phyloP scores from a whole-genome alignment of 35 echinoderm and acorn worm genomes.

The Ophiothrix spiculata region DNA sequence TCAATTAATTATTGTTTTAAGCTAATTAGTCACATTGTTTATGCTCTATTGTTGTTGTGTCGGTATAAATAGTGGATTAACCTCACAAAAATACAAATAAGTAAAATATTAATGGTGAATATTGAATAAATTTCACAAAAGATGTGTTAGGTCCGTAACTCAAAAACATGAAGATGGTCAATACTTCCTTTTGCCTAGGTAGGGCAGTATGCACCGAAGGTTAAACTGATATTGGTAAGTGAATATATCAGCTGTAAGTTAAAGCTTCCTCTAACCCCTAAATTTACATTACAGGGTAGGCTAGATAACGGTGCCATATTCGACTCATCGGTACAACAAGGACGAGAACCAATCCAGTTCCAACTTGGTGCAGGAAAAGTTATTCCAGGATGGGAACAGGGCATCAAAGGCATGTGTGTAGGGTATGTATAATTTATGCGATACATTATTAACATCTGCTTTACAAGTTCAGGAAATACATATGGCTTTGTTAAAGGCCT shows the following conservation, averaged over 20 bases:
- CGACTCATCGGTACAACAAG: slow-evolving; percentile 57
- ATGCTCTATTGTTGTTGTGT: too few species aligned
- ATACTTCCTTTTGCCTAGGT: neutral
- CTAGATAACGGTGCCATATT: slow-evolving; percentile 71
- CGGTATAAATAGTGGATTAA: too few species aligned
- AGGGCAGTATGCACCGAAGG: neutral
- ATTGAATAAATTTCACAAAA: neutral
- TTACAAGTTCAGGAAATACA: too few species aligned
- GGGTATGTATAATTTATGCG: slow-evolving; percentile 49
- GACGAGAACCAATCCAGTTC: slow-evolving; percentile 66
- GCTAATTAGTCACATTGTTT: too few species aligned
- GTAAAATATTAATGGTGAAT: neutral
- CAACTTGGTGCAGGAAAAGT: slow-evolving; percentile 73
- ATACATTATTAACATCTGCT: too few species aligned
- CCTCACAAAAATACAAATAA: too few species aligned
- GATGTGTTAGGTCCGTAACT: neutral
- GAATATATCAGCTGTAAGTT: neutral
- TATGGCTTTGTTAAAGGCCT: too few species aligned
- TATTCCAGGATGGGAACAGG: slow-evolving; percentile 81
- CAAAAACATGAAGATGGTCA: neutral
- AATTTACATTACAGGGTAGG: slow-evolving; percentile 69
- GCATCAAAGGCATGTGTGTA: slow-evolving; percentile 79
- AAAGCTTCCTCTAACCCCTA: neutral
- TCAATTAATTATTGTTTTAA: too few species aligned
- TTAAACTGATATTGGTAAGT: neutral